Conservation (phyloP, 2,797 vertebrate genomes). For the Crotalus adamanteus region DNA sequence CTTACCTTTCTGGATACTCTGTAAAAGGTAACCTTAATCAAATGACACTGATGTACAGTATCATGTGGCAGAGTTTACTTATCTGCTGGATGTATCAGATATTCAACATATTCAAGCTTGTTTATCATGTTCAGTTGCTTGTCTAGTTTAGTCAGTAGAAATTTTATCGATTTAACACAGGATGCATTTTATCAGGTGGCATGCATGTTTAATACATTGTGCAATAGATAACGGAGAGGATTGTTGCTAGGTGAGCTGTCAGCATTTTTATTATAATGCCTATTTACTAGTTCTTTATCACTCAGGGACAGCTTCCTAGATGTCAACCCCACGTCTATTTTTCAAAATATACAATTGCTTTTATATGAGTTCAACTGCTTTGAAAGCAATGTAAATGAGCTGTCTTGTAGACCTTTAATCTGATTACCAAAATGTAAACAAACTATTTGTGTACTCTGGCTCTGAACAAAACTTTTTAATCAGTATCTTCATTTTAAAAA, state of each 20-base stretch:
- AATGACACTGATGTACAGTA: constrained; percentile 59
- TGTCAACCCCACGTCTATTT: constrained; percentile 31
- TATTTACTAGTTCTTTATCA: constrained; percentile 59
- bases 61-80: constrained; percentile 61
- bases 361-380: constrained; percentile 41
- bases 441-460: background rate
- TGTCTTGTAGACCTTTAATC: background rate
- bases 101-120: constrained; percentile 59
- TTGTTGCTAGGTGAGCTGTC: constrained; percentile 51
- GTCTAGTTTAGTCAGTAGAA: constrained; percentile 63
- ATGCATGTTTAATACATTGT: constrained; percentile 58
- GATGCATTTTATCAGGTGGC: constrained; percentile 63
- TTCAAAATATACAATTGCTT: constrained; percentile 32
- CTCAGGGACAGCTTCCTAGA: constrained; percentile 40
- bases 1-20: constrained; percentile 13
- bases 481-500: background rate
- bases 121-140: constrained; percentile 64
- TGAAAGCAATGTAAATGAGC: background rate
- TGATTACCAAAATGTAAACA: background rate
- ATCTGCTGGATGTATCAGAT: constrained; percentile 64
- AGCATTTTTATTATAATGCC: constrained; percentile 51
- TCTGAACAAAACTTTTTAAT: background rate
- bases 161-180: constrained; percentile 65
- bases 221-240: constrained; percentile 53
- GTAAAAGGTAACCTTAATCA: constrained; percentile 56